Evolutionary conservation across 2,797 vertebrate genomes (phyloP).

Genomic region (Lutra lutra): DNA sequence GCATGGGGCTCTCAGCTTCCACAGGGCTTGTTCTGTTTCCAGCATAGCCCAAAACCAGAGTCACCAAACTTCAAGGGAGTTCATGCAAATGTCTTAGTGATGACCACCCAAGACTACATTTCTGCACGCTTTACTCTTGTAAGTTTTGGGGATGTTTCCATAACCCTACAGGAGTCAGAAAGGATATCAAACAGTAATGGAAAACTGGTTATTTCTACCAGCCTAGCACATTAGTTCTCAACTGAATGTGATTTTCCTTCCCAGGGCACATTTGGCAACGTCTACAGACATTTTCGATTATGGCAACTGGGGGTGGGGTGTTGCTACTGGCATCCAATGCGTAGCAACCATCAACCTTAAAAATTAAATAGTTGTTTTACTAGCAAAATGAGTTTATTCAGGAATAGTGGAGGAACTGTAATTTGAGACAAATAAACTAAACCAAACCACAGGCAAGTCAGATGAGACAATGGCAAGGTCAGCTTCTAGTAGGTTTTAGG

Average conservation of each 20-base stretch:
- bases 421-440: not conserved
- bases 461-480: not conserved
- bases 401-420: not conserved
- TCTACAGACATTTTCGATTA: not conserved
- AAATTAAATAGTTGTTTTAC: not conserved
- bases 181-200: not conserved
- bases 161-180: not conserved
- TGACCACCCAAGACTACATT: not conserved
- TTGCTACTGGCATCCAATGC: not conserved
- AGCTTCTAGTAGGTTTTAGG: not conserved
- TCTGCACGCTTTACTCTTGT: not conserved
- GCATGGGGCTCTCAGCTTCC: not conserved
- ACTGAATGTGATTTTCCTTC: not conserved
- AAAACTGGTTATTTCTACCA: not conserved
- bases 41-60: not conserved
- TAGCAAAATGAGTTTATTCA: not conserved
- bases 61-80: not conserved
- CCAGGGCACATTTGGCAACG: not conserved
- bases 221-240: not conserved
- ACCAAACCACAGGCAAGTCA: not conserved
- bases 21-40: not conserved
- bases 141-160: not conserved
- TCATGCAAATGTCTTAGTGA: not conserved
- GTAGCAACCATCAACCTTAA: not conserved
- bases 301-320: not conserved